Evolutionary conservation across 2,113 vertebrate species (phyloP), one percentile per base, ranked within the genome.

Genomic region (Lucifuga dentata): DNA sequence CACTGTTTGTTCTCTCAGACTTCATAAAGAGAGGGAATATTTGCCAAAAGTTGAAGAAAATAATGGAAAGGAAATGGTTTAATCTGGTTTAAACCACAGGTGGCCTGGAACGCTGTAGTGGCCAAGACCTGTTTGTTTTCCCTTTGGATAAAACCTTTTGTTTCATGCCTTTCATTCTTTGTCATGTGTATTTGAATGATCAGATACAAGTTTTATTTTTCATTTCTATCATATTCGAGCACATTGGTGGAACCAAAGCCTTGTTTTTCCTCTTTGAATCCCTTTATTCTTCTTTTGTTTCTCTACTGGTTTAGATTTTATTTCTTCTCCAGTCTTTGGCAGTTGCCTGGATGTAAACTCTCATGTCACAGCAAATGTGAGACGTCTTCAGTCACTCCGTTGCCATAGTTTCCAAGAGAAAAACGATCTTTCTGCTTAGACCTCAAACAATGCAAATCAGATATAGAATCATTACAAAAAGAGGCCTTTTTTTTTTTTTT

Each of bases 381-480:
- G 56, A 50, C 21, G 5, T 75, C 33, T 0, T 86, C 64, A 60
- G 38, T 82, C 56, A 72, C 46, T 67, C 26, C 17, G 46, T 5
- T 55, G 67, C 60, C 3, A 23, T 49, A 39, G 36, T 68, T 67
- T 68, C 23, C 26, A 45, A 29, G 13, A 68, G 52, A 76, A 76
- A 78, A 62, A 73, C 29, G 38, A 83, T 78, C 53, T 56, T 19
- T 26, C 21, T 61, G 51, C 58, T 78, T 12, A 15, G n/a, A 78
- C 76, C 73, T 83, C 56, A 78, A 24, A 5, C 36, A 40, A 70
- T 71, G 50, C 51, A 71, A 76, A 53, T 48, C 61, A 63, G 33
- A 56, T 51, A 51, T 66, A 50, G 70, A 33, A 44, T 3, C 12
- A 20, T 17, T 10, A 16, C 8, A 62, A 29, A 56, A 68, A 5